Conservation (phyloP, 2,888 invertebrate genomes). For the Xestia rhomboidea region DNA sequence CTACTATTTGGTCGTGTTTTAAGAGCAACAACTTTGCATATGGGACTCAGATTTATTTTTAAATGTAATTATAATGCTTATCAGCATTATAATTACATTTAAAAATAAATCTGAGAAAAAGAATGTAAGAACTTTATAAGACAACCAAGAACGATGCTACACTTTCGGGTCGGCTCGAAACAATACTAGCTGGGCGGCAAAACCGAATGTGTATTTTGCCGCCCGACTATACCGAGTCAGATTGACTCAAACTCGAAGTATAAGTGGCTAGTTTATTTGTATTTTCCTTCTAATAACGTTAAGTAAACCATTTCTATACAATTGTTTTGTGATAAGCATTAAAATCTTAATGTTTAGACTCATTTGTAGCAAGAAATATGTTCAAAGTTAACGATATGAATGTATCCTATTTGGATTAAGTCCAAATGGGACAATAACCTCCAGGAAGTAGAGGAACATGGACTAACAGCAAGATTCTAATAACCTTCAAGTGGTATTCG, state of each 20-base stretch:
- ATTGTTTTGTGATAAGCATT: constrained; percentile 28
- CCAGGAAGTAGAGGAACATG: constrained; percentile 22
- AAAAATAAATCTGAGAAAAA: too few species aligned
- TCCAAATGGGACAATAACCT: constrained; percentile 62
- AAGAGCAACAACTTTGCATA: not conserved
- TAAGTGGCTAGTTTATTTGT: not conserved
- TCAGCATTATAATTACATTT: too few species aligned
- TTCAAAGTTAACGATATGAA: constrained; percentile 49
- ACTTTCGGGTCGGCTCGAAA: too few species aligned
- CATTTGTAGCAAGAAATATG: constrained; percentile 48
- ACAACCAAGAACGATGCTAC: not conserved
- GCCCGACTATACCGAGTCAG: too few species aligned
- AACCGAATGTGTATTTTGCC: too few species aligned
- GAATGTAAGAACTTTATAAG: not conserved
- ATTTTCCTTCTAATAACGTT: not conserved
- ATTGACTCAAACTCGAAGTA: too few species aligned
- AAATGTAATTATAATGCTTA: not conserved
- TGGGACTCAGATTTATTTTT: too few species aligned
- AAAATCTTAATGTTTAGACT: constrained; percentile 42
- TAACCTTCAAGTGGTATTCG: constrained; percentile 5
- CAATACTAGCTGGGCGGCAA: too few species aligned
- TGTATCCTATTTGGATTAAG: constrained; percentile 48
- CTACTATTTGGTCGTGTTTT: not conserved
- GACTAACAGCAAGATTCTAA: constrained; percentile 19
- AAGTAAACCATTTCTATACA: not conserved